Base-by-base conservation (phyloP, 2,888 invertebrate species). In the Drosophila picticornis region DNA sequence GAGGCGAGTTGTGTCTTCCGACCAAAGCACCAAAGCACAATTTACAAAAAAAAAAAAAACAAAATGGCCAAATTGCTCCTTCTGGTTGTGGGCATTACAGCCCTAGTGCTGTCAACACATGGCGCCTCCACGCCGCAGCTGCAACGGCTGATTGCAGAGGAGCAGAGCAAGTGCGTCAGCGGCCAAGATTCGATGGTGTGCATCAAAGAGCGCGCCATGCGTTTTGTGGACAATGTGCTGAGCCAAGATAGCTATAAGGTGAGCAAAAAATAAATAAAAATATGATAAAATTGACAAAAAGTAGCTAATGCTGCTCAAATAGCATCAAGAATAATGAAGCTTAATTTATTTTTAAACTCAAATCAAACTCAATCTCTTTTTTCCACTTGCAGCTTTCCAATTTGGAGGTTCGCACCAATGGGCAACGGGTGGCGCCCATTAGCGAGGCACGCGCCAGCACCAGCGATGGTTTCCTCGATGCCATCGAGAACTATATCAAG, bases 121-220 rank as follows among this genome's bases (percentile, higher is more conserved):
- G 95, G 96, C 29, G 94, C 95, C 52, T 61, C 82, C 13, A 73
- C 80, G 95, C 95, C 90, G 94, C 95, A 95, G 83, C 95, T 97
- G 94, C 96, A 96, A 89, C 94, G 95, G 62, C 94, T 96, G 94
- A 95, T 97, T 56, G 96, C 96, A 90, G 96, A 96, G 93, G 96
- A 96, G 94, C 95, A 96, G 91, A 94, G 94, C 65, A 95, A 96
- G 91, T 97, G 97, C 93, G 94, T 95, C 48, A 95, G 95, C 85
- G 96, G 96, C 83, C 96, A 96, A 83, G 97, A 97, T 92, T 96
- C 96, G 27, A 94, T 97, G 67, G 96, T 97, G 78, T 97, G 97
- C 94, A 95, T 97, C 93, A 97, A 97, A 93, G 96, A 95, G 94
- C 96, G 96, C 92, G 96, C 97, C 77, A 95, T 97, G 94, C 95